Base-by-base conservation (phyloP, 2,797 vertebrate species). In the Bryconaethiops microstoma region DNA sequence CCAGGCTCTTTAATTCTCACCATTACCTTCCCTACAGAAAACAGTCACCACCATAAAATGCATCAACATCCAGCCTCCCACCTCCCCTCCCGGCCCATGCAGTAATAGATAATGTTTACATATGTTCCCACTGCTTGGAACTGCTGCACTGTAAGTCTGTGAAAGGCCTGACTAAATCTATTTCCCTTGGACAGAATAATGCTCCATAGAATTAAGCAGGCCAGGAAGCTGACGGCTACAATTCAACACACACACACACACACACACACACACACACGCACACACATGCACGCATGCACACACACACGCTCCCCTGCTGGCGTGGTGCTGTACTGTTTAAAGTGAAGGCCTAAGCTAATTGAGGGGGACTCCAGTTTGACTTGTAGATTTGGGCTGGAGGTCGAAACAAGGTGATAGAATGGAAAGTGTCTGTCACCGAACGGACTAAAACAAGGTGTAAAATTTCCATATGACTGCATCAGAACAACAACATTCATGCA, bases 91-190 rank as follows among this genome's bases (percentile, higher is more conserved):
- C 65, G 94, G 95, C 93, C 92, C 92, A 89, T 93, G 96, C 93
- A 95, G 95, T 94, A 94, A 94, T 96, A 94, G 94, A 95, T 92
- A 96, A 95, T 97, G 95, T 98, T 97, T 95, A 96, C 94, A 94
- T 94, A 92, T 95, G 95, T 95, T 97, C 96, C 96, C 94, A 93
- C 94, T 93, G 96, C 92, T 93, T 93, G 94, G 95, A 94, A 96
- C 95, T 93, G 76, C 69, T 74, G 76, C 42, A 93, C 95, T 94
- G 95, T 95, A 96, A 94, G 96, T 96, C 95, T 96, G 94, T 88
- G 91, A 96, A 96, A 96, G 95, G 94, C 94, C 96, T 97, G 96
- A 98, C 94, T 95, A 95, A 97, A 97, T 97, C 94, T 97, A 95
- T 98, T 98, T 97, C 94, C 89, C 90, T 97, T 97, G 96, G 97